Base-by-base conservation (phyloP, 2,797 vertebrate species). In the Rhincodon typus region DNA sequence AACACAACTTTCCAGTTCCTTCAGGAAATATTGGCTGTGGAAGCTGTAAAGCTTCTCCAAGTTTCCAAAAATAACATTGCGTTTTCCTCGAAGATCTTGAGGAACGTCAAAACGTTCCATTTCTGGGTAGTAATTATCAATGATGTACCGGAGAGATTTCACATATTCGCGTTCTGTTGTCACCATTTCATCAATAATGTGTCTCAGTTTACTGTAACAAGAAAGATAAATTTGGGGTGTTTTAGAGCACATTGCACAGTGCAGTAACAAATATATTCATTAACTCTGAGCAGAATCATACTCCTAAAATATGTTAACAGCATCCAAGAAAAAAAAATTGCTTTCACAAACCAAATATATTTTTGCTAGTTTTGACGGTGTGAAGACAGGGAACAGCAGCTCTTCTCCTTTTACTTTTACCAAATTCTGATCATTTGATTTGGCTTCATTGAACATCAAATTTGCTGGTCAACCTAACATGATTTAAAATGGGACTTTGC, bases 121-220 rank as follows among this genome's bases (percentile, higher is more conserved):
- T 98, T 99, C 99, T 0, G 99, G 99, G 96, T 98, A 98, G 97
- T 99, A 99, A 97, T 99, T 98, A 13, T 98, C 98, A 0, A 99
- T 98, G 97, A 98, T 98, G 97, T 99, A 99, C 34, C 97, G 96
- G 17, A 99, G 98, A 0, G 99, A 99, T 38, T 98, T 98, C 8
- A 99, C 99, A 0, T 99, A 99, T 30, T 99, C 98, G 4, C 97
- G 97, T 97, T 99, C 99, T 0, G 99, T 99, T 95, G 98, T 98
- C 57, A 99, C 98, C 99, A 99, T 99, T 97, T 99, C 99, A 0
- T 98, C 98, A 62, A 99, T 97, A 69, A 99, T 98, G 97, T 99
- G 98, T 23, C 98, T 97, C 96, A 99, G 98, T 96, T 98, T 99
- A 96, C 98, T 98, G 96, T 96, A 95, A 95, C 27, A 34, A 94